A percentile compares a stretch with the other conserved stretches of the same genome.
phyloP scores from a whole-genome alignment of 1,140 invertebrate species.

The Caenorhabditis latens region DNA sequence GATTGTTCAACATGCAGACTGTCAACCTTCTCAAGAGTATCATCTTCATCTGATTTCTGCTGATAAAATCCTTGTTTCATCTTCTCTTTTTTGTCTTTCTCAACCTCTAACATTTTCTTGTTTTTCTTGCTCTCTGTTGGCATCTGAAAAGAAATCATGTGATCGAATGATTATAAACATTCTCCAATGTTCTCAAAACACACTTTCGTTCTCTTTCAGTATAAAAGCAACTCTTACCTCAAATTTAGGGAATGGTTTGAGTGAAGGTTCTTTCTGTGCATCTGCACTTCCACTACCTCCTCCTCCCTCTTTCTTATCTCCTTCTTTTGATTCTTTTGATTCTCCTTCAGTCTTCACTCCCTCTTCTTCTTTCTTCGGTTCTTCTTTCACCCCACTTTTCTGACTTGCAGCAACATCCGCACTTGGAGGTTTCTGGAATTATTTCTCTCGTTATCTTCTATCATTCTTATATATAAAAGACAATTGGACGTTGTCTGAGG shows the following conservation, averaged over 20 bases:
- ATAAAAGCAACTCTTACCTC: neutral
- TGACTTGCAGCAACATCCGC: neutral
- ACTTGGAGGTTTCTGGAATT: neutral
- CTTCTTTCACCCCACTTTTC: neutral
- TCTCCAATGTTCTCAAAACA: no score
- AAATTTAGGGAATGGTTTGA: conserved; percentile 8
- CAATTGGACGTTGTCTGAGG: no score
- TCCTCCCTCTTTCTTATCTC: conserved; percentile 20
- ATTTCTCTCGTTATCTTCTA: neutral
- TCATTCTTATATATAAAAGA: no score
- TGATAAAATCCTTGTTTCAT: conserved; percentile 57
- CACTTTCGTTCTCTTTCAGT: no score
- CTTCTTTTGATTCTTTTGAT: conserved; percentile 1
- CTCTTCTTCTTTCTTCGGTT: neutral
- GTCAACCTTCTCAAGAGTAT: conserved; percentile 58
- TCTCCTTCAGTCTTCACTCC: neutral
- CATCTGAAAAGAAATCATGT: neutral
- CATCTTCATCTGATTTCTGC: conserved; percentile 61
- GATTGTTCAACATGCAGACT: conserved; percentile 47
- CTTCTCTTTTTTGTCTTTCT: conserved; percentile 64
- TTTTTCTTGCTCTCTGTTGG: conserved; percentile 51
- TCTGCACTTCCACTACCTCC: neutral
- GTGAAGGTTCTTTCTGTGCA: neutral
- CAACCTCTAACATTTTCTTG: conserved; percentile 11
- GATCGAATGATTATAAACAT: no score